phyloP scores from a whole-genome alignment of 1,140 invertebrate genomes.

The Aphaenogaster rudis region DNA sequence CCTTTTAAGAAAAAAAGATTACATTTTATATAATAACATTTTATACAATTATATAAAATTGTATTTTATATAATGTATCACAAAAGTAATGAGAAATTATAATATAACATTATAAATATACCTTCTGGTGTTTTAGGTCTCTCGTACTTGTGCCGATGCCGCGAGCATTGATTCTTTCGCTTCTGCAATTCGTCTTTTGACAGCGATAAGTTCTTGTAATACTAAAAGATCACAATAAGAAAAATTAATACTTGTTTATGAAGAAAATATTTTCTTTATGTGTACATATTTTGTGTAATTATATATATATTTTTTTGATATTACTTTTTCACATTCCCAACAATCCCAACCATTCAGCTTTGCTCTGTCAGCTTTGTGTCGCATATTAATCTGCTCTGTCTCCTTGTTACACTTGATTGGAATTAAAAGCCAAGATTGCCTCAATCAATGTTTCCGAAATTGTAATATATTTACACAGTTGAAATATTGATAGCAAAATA shows the following conservation, averaged over 20 bases:
- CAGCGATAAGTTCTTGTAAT: conserved; percentile 79
- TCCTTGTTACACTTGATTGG: background rate
- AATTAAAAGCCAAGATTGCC: background rate
- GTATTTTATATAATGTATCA: conserved; percentile 6
- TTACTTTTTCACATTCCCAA: background rate
- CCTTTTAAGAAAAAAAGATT: conserved; percentile 69
- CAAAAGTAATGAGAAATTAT: background rate
- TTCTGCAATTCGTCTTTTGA: conserved; percentile 70
- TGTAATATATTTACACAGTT: conserved; percentile 8
- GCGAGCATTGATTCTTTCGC: conserved; percentile 85
- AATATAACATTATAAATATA: conserved; percentile 64
- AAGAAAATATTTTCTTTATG: conserved; percentile 1
- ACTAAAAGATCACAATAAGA: conserved; percentile 79
- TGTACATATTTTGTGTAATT: background rate
- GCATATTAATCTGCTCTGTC: background rate
- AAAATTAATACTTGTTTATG: conserved; percentile 5
- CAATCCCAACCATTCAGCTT: background rate
- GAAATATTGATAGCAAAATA: conserved; percentile 5
- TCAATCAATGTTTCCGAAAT: background rate
- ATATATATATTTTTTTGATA: background rate
- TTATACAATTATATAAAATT: background rate
- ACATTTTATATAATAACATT: no score
- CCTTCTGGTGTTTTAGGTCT: conserved; percentile 82
- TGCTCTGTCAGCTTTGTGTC: background rate
- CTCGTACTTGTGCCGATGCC: conserved; percentile 82